Conservation (phyloP, 92 coral and sea anemone species). For the Paragorgia papillata region DNA sequence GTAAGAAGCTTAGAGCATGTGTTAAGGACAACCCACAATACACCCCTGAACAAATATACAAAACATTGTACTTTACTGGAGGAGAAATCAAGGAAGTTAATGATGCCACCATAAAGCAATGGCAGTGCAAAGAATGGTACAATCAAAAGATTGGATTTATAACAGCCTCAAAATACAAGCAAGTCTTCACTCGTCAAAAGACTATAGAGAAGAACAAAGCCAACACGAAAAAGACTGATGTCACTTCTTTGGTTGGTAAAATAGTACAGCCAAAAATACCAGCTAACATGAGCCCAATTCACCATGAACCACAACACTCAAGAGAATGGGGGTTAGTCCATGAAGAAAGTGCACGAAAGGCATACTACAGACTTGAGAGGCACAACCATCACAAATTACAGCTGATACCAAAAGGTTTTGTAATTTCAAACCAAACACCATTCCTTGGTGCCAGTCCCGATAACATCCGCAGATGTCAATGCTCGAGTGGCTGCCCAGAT, state of each 20-base stretch:
- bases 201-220: not conserved
- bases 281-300: not conserved
- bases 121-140: constrained; percentile 19
- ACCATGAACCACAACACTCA: constrained; percentile 9
- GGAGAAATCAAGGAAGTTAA: not conserved
- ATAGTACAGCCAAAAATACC: not conserved
- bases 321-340: not conserved
- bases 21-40: not conserved
- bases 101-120: not conserved
- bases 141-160: not conserved
- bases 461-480: not conserved
- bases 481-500: not conserved
- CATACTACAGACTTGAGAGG: not conserved
- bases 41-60: not conserved
- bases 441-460: constrained; percentile 8
- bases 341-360: constrained; percentile 1
- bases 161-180: constrained; percentile 2
- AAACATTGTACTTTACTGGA: constrained; percentile 1
- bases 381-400: constrained; percentile 5
- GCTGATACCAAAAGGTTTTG: constrained; percentile 3
- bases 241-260: not conserved
- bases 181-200: not conserved
- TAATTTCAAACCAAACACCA: not conserved
- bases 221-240: not conserved
- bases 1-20: not conserved